These are phyloP conservation scores for Hartigia nigra DNA, from an alignment of 2,888 invertebrate genomes.

Conservation along the genomic window DNA sequence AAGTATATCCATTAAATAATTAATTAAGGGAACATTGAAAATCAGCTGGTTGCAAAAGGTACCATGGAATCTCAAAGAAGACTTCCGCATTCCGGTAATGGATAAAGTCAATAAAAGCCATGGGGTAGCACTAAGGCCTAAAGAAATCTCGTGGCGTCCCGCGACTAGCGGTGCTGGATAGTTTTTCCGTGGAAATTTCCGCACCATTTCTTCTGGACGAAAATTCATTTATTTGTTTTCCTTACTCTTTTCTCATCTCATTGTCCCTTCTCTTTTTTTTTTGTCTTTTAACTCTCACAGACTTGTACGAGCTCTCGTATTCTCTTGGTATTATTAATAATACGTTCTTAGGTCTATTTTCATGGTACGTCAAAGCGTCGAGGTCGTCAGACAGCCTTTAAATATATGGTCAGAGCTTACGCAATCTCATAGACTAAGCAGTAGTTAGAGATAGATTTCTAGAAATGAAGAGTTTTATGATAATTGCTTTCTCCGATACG, in stretches of 20 bases:
- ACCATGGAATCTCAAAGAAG: not conserved
- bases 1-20: not conserved
- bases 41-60: not conserved
- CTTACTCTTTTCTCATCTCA: not conserved
- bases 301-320: not conserved
- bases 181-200: not conserved
- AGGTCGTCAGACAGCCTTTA: constrained; percentile 21
- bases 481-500: not conserved
- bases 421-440: not conserved
- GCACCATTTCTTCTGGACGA: not conserved
- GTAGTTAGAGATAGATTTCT: not conserved
- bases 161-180: not conserved
- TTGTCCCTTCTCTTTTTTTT: not conserved
- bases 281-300: not conserved
- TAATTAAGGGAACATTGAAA: not conserved
- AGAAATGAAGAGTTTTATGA: not conserved
- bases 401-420: constrained; percentile 18
- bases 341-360: constrained; percentile 31
- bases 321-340: constrained; percentile 30
- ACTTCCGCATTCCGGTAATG: constrained; percentile 36
- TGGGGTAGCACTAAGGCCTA: constrained; percentile 40
- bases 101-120: constrained; percentile 47
- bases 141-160: not conserved
- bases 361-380: constrained; percentile 31
- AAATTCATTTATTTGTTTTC: not conserved